Conservation (phyloP, 2,888 invertebrate genomes). For the Artemia sp. region DNA sequence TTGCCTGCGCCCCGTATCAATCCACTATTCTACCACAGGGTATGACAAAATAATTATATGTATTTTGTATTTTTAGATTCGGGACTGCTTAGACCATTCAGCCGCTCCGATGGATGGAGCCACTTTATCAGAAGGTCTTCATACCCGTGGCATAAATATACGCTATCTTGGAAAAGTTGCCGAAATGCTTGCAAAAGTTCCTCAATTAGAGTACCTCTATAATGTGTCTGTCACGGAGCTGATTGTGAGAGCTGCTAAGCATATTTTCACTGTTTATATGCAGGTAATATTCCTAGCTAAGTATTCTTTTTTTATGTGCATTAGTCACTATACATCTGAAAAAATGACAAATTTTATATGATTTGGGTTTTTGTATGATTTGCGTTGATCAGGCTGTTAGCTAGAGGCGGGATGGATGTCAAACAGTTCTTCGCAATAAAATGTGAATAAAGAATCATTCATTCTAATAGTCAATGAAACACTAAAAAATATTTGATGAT, state of each 20-base stretch:
- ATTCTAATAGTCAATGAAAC: too few relatives aligned
- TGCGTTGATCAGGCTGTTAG: neutral
- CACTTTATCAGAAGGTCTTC: slow-evolving; percentile 77
- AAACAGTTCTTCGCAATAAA: too few relatives aligned
- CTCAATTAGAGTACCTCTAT: slow-evolving; percentile 67
- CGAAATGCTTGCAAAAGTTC: slow-evolving; percentile 53
- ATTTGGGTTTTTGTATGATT: slow-evolving; percentile 15
- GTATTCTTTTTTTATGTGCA: neutral
- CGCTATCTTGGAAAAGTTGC: slow-evolving; percentile 88
- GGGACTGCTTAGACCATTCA: slow-evolving; percentile 75
- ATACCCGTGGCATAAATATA: slow-evolving; percentile 88
- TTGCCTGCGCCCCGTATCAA: too few relatives aligned
- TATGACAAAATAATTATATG: too few relatives aligned
- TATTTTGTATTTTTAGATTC: slow-evolving; percentile 41
- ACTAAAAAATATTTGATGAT: too few relatives aligned
- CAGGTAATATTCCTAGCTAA: slow-evolving; percentile 41
- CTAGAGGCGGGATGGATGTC: too few relatives aligned
- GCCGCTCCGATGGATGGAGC: slow-evolving; percentile 88
- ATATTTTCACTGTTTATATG: slow-evolving; percentile 75
- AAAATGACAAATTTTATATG: neutral
- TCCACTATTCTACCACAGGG: too few relatives aligned
- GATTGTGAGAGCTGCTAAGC: slow-evolving; percentile 74
- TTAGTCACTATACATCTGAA: neutral
- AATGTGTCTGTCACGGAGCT: slow-evolving; percentile 80
- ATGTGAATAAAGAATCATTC: too few relatives aligned